These are phyloP conservation scores for Holotrichia oblita DNA, from an alignment of 1,140 invertebrate species.

Conservation along the genomic window DNA sequence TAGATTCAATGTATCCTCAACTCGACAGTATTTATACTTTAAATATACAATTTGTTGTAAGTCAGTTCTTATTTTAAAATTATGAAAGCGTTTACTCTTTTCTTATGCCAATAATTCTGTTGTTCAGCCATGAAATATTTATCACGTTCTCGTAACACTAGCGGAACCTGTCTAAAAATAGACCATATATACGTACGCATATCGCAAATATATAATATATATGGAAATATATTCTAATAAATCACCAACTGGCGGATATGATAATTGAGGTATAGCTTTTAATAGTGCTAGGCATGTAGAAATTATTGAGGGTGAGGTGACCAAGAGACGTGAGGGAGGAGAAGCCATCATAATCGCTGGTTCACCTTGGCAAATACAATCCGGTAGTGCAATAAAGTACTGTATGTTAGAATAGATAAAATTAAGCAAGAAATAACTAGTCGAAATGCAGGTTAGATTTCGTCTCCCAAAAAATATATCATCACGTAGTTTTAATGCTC, in stretches of 20 bases:
- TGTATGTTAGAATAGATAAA: too few relatives aligned
- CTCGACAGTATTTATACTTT: too few relatives aligned
- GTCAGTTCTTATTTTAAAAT: too few relatives aligned
- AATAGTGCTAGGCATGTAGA: not conserved
- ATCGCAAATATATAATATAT: not conserved
- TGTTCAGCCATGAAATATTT: not conserved
- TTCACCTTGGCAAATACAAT: conserved; percentile 16
- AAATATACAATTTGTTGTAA: too few relatives aligned
- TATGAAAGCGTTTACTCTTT: not conserved
- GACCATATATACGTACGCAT: not conserved
- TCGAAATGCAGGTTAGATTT: too few relatives aligned
- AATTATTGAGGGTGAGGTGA: not conserved
- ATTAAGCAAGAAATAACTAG: too few relatives aligned
- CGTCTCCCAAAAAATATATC: too few relatives aligned
- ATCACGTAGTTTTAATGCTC: too few relatives aligned
- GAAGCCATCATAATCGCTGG: not conserved
- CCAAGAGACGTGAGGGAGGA: not conserved
- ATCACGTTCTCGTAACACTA: not conserved
- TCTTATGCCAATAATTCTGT: not conserved
- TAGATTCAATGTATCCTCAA: too few relatives aligned
- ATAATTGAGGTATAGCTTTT: not conserved
- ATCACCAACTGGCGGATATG: not conserved
- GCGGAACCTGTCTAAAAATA: conserved; percentile 15
- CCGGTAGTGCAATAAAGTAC: too few relatives aligned
- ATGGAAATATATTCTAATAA: conserved; percentile 22